Base-by-base conservation (phyloP, 2,888 invertebrate genomes). In the Lymantria dispar region DNA sequence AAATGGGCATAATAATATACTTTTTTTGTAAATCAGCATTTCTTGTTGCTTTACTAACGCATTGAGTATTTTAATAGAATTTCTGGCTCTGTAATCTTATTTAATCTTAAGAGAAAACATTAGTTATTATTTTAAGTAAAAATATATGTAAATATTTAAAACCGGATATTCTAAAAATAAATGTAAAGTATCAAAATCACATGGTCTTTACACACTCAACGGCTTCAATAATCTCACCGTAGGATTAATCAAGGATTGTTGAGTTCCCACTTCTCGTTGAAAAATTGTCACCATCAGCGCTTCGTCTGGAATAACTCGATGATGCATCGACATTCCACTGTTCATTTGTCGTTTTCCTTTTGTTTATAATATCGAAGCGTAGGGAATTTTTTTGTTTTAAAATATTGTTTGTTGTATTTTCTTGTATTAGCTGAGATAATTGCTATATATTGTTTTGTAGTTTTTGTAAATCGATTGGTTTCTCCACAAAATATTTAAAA, bases 191-290 rank as follows among this genome's bases (percentile, higher is more conserved):
- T 78, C 86, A 87, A 87, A 59, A 62, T 45, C 0, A 0, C 10
- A 55, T 0, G 12, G 10, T 60, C 70, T 11, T 9, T 3, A 47
- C 54, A 61, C 64, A 70, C 63, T 70, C 64, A 65, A 69, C 67
- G 64, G 73, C 77, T 75, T 82, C 83, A 85, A 87, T 87, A 84
- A 73, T 82, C 86, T 80, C 83, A 76, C 77, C 72, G 83, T 77
- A 66, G 87, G 87, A 85, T 89, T 90, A 90, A 90, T 89, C 89
- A 81, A 78, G 78, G 75, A 85, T 87, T 85, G 88, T 86, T 85
- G 76, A 75, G 77, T 80, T 83, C 77, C 76, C 79, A 76, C 76
- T 78, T 75, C 70, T 67, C 72, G 68, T 74, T 88, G 90, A 91
- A 85, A 88, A 88, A 90, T 88, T 85, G 90, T 87, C 90, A 72